A percentile compares a stretch with the other conserved stretches of the same genome.
These are phyloP conservation scores for Lepus americanus DNA, from an alignment of 2,113 vertebrate genomes.

Conservation along the genomic window DNA sequence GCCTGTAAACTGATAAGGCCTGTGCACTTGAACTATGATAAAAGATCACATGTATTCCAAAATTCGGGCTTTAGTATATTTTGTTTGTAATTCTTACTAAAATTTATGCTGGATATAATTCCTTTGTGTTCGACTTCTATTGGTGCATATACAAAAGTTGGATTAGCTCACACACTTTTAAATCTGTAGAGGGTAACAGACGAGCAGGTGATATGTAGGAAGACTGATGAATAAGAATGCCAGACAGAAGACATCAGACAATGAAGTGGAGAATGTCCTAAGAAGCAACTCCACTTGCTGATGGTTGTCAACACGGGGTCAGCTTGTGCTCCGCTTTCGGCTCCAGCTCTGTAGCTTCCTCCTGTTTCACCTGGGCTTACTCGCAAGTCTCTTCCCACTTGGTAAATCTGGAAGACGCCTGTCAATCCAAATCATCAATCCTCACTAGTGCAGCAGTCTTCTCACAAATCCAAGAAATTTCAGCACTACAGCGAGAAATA, in stretches of 20 bases:
- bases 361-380: background rate
- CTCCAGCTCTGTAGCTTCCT: background rate
- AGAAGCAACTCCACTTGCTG: background rate
- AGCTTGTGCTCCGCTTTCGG: background rate
- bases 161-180: background rate
- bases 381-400: background rate
- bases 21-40: background rate
- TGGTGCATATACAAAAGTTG: background rate
- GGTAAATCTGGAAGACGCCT: background rate
- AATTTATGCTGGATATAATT: background rate
- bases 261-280: background rate
- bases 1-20: background rate
- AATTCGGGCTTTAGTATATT: background rate
- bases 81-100: background rate
- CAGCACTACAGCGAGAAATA: slow-evolving; percentile 71
- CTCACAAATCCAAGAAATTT: slow-evolving; percentile 79
- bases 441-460: slow-evolving; percentile 60
- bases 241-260: background rate
- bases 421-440: slow-evolving; percentile 67
- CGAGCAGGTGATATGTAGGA: background rate
- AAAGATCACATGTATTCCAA: slow-evolving; percentile 4
- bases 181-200: background rate
- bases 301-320: background rate
- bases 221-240: background rate
- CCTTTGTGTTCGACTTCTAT: background rate